Conservation (phyloP, 2,113 vertebrate genomes). For the Tylochromis polylepis region DNA sequence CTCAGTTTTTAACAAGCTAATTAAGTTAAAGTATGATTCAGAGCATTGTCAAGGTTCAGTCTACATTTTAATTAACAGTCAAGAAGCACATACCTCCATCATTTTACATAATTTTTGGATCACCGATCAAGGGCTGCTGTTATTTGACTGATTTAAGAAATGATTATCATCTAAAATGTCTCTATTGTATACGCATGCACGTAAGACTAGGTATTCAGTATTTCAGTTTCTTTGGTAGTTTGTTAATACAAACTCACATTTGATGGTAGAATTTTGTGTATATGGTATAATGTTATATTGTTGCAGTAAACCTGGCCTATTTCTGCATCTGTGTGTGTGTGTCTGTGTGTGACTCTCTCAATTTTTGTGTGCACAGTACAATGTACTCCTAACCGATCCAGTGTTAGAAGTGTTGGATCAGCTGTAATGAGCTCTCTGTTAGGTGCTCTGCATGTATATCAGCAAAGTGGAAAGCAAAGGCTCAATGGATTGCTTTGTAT, state of each 20-base stretch:
- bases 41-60: slow-evolving; percentile 32
- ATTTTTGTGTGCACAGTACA: background rate
- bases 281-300: background rate
- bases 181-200: background rate
- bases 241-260: background rate
- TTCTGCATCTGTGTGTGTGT: background rate
- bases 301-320: background rate
- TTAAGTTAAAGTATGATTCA: slow-evolving; percentile 25
- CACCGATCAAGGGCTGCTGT: slow-evolving; percentile 15
- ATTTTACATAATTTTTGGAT: background rate
- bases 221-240: background rate
- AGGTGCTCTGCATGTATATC: slow-evolving; percentile 29
- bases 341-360: background rate
- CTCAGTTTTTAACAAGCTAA: slow-evolving; percentile 29
- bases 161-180: background rate
- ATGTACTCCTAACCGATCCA: background rate
- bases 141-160: slow-evolving; percentile 22
- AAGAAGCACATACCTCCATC: slow-evolving; percentile 3
- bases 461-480: slow-evolving; percentile 57
- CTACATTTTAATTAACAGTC: slow-evolving; percentile 42
- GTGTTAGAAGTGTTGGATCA: slow-evolving; percentile 33
- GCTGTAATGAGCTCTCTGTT: slow-evolving; percentile 32
- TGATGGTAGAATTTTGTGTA: background rate
- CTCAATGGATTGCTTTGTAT: slow-evolving; percentile 67
- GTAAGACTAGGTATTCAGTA: background rate